These are phyloP conservation scores for Laticauda laticaudata DNA, from an alignment of 2,113 vertebrate species.

Conservation along the genomic window DNA sequence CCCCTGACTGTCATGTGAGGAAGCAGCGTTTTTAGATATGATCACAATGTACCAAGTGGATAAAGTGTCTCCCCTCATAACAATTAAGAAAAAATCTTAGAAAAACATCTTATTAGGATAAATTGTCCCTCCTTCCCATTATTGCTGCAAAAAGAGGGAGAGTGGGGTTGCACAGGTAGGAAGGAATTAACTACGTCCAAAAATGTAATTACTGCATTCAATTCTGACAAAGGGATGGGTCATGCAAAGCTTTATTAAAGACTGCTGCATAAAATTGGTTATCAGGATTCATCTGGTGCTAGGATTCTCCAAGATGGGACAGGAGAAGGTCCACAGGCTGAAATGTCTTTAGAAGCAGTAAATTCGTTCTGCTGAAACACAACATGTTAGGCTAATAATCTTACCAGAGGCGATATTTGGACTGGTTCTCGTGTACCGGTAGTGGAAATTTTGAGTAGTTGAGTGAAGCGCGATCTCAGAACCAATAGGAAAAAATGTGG, in stretches of 20 bases:
- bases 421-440: too few relatives aligned
- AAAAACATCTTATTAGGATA: neutral
- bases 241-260: neutral
- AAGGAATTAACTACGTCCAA: neutral
- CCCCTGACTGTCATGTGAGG: neutral
- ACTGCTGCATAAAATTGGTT: neutral
- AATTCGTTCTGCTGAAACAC: neutral
- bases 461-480: too few relatives aligned
- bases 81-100: neutral
- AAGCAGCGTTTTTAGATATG: neutral
- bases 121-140: neutral
- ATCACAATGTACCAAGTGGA: neutral
- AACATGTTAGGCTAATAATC: neutral
- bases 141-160: neutral
- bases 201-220: neutral
- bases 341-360: neutral
- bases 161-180: neutral
- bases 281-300: neutral
- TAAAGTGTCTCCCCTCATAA: neutral
- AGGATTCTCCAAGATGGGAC: neutral
- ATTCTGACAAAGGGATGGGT: neutral
- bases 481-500: too few relatives aligned
- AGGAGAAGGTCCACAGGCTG: neutral
- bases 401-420: neutral
- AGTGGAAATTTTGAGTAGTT: too few relatives aligned